Evolutionary conservation across 2,888 invertebrate species (phyloP).

Genomic region (Phlogophora meticulosa): DNA sequence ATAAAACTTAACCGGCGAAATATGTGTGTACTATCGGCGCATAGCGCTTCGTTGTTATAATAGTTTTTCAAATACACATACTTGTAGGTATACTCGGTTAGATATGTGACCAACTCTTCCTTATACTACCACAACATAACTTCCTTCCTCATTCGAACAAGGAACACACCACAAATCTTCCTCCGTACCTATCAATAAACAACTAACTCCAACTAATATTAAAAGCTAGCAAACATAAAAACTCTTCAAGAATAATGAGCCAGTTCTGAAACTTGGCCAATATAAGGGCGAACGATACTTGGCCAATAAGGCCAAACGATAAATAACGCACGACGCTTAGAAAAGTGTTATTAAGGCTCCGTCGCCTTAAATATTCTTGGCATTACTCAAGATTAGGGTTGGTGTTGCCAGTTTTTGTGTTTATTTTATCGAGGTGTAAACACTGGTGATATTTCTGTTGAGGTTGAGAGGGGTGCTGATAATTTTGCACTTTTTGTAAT

Average conservation of each 20-base stretch:
- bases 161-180: constrained; percentile 33
- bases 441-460: neutral
- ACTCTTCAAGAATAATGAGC: constrained; percentile 65
- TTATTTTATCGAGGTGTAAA: constrained; percentile 9
- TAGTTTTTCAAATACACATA: neutral
- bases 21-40: too few relatives aligned
- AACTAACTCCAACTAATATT: constrained; percentile 58
- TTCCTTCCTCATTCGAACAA: constrained; percentile 8
- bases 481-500: neutral
- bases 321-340: constrained; percentile 67
- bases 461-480: constrained; percentile 1
- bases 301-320: constrained; percentile 54
- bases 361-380: constrained; percentile 68
- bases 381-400: constrained; percentile 65
- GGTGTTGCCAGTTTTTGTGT: constrained; percentile 38
- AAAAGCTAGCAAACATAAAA: constrained; percentile 64
- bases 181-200: constrained; percentile 47
- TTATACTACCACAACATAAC: too few relatives aligned
- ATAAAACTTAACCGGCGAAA: too few relatives aligned
- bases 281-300: constrained; percentile 55
- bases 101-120: constrained; percentile 1
- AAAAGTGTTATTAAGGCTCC: constrained; percentile 66
- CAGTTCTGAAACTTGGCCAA: constrained; percentile 52
- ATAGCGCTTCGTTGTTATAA: too few relatives aligned
- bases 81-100: neutral